Conservation (phyloP, 2,888 invertebrate genomes). For the Campoplex capitator region DNA sequence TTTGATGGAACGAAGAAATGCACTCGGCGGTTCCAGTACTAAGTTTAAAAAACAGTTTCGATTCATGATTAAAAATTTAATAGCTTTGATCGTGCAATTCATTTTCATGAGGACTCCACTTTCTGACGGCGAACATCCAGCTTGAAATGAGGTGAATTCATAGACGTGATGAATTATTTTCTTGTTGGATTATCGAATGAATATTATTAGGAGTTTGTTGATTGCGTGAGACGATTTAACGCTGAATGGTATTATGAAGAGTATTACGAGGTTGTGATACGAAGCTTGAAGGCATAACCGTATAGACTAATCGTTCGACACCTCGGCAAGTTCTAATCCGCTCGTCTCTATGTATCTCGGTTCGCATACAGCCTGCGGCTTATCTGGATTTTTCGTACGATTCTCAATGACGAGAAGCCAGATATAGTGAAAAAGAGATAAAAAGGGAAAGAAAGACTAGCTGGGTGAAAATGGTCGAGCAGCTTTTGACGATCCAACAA, state of each 20-base stretch:
- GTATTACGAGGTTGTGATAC: conserved; percentile 29
- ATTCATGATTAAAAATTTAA: background rate
- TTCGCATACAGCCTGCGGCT: conserved; percentile 49
- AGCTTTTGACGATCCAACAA: conserved; percentile 80
- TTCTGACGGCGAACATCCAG: background rate
- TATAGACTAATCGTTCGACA: conserved; percentile 60
- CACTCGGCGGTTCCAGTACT: too few species aligned
- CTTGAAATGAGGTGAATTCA: background rate
- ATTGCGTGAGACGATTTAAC: conserved; percentile 34
- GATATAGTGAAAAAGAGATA: conserved; percentile 48
- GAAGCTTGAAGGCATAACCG: conserved; percentile 35
- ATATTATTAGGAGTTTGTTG: conserved; percentile 1
- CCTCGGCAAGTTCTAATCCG: conserved; percentile 64
- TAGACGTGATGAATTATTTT: background rate
- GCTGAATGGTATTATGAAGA: conserved; percentile 36
- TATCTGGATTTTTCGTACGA: conserved; percentile 75
- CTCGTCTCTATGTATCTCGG: conserved; percentile 21
- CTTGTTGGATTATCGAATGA: conserved; percentile 1
- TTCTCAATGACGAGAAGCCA: conserved; percentile 32
- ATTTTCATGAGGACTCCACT: background rate
- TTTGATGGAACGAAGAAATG: background rate
- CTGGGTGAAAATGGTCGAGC: conserved; percentile 51
- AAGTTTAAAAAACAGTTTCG: too few species aligned
- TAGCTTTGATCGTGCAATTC: background rate
- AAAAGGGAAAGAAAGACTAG: conserved; percentile 11